These are phyloP conservation scores for Tholera decimalis DNA, from an alignment of 2,888 invertebrate genomes.

Conservation along the genomic window DNA sequence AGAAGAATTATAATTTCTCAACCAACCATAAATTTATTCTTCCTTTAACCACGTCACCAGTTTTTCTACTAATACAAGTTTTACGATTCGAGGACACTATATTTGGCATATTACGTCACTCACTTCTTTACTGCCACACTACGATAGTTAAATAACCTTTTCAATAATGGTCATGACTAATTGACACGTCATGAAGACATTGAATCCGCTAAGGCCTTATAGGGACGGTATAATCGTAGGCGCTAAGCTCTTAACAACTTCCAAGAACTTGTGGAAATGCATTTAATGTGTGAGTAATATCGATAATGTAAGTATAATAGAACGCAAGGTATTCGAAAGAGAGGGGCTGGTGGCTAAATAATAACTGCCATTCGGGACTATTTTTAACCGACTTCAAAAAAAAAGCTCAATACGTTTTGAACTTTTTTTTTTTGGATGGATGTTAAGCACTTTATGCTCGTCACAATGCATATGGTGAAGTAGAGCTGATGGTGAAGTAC, in stretches of 20 bases:
- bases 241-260: conserved; percentile 48
- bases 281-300: conserved; percentile 32
- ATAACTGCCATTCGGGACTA: too few species aligned
- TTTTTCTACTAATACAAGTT: conserved; percentile 6
- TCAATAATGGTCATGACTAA: conserved; percentile 64
- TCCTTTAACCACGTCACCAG: not conserved
- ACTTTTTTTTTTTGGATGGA: too few species aligned
- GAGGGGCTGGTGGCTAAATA: too few species aligned
- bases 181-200: conserved; percentile 53
- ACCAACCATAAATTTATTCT: not conserved
- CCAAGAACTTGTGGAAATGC: conserved; percentile 27
- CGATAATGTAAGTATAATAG: conserved; percentile 3
- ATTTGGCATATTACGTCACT: conserved; percentile 49
- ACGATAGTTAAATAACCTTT: conserved; percentile 51
- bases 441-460: too few species aligned
- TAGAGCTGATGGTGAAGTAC: too few species aligned
- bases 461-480: too few species aligned
- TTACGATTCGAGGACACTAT: conserved; percentile 32
- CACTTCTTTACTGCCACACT: conserved; percentile 30
- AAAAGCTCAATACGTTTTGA: too few species aligned
- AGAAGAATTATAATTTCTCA: conserved; percentile 25
- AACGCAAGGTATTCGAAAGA: too few species aligned
- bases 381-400: too few species aligned
- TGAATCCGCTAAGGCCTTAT: conserved; percentile 57
- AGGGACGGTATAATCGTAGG: conserved; percentile 60